Conservation (phyloP, 2,888 invertebrate genomes). For the Pollenia angustigena region DNA sequence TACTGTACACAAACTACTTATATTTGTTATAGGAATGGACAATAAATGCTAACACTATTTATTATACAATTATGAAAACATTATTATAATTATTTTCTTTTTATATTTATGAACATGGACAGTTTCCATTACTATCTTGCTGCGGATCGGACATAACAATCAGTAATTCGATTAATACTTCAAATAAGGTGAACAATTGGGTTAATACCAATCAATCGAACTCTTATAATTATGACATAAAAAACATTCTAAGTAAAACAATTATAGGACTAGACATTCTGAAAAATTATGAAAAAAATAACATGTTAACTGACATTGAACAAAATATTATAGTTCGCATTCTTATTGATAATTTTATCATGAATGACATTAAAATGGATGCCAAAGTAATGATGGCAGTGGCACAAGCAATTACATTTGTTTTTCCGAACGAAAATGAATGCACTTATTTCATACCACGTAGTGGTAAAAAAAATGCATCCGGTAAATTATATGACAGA, state of each 20-base stretch:
- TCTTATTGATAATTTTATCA: constrained; percentile 32
- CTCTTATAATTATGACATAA: constrained; percentile 28
- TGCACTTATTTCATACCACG: constrained; percentile 42
- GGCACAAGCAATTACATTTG: constrained; percentile 23
- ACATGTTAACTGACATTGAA: constrained; percentile 21
- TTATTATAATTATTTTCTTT: constrained; percentile 13
- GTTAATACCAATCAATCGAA: constrained; percentile 34
- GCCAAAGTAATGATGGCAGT: constrained; percentile 28
- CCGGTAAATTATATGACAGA: constrained; percentile 46
- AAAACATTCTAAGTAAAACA: constrained; percentile 3
- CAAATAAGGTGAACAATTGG: constrained; percentile 26
- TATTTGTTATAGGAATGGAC: constrained; percentile 38
- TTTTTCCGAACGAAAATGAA: constrained; percentile 49
- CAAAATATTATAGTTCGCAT: constrained; percentile 37
- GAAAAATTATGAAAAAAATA: constrained; percentile 40
- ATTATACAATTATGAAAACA: constrained; percentile 7
- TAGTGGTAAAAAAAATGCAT: constrained; percentile 27
- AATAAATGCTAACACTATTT: constrained; percentile 42
- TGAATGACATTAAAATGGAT: constrained; percentile 46
- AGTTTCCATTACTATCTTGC: constrained; percentile 30
- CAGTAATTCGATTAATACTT: constrained; percentile 28
- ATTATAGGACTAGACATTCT: constrained; percentile 37
- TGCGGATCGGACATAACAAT: constrained; percentile 43
- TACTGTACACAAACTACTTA: constrained; percentile 20
- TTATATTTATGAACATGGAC: constrained; percentile 35